Evolutionary conservation across 2,113 vertebrate genomes (phyloP).

Genomic region (Eudyptes chrysolophus): DNA sequence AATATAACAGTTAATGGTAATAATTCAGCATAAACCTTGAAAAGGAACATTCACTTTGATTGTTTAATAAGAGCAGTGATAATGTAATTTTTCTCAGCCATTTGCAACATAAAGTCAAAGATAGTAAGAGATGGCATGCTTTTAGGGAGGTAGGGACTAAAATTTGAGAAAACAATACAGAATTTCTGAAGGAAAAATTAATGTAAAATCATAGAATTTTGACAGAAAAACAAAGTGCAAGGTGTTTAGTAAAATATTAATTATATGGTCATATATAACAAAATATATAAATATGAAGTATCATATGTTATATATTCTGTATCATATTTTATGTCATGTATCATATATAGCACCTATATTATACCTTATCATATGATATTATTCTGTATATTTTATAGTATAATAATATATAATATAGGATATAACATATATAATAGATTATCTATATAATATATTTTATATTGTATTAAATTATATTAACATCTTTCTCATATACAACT

Average conservation of each 20-base stretch:
- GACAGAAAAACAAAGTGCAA: not conserved
- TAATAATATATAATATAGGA: not conserved
- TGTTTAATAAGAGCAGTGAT: not conserved
- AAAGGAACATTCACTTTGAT: not conserved
- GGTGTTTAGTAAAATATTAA: not conserved
- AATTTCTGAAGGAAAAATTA: not conserved
- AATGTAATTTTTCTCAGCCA: not conserved
- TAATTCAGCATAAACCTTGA: not conserved
- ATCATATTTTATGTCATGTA: not conserved
- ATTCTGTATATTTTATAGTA: not conserved
- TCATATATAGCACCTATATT: not conserved
- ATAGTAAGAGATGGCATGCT: rapidly evolving
- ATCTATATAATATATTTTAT: not conserved
- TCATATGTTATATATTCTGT: not conserved
- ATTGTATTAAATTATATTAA: not conserved
- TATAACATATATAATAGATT: not conserved
- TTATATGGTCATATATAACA: not conserved
- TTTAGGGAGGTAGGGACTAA: not conserved
- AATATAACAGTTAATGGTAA: not conserved
- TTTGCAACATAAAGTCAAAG: not conserved
- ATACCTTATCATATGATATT: no score
- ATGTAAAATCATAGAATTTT: not conserved
- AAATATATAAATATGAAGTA: not conserved
- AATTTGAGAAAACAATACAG: not conserved
- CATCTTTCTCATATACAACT: not conserved